Evolutionary conservation across 2,113 vertebrate species (phyloP).

Genomic region (Ellobius talpinus): DNA sequence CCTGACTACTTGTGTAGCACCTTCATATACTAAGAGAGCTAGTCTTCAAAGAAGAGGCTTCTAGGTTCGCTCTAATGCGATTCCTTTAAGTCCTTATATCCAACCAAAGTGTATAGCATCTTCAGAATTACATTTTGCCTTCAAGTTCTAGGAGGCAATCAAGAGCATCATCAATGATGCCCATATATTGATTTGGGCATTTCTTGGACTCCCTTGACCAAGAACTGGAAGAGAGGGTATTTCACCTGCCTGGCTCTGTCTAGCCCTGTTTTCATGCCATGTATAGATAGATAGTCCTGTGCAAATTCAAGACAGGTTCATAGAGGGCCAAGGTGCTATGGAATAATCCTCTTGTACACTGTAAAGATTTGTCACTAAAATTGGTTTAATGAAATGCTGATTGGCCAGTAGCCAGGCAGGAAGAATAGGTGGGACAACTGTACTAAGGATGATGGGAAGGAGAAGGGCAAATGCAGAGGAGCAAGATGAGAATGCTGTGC

Average conservation of each 20-base stretch:
- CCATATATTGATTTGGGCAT: background rate
- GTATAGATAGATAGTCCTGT: too few relatives aligned
- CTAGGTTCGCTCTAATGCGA: too few relatives aligned
- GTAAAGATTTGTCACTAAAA: too few relatives aligned
- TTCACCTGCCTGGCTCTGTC: background rate
- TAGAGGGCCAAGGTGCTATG: too few relatives aligned
- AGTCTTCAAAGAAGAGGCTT: too few relatives aligned
- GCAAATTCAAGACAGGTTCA: background rate
- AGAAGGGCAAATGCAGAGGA: too few relatives aligned
- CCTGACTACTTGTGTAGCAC: background rate
- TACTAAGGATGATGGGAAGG: too few relatives aligned
- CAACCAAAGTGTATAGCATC: background rate
- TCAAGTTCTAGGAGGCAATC: background rate
- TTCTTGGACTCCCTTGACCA: background rate
- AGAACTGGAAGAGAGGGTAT: background rate
- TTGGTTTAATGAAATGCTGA: too few relatives aligned
- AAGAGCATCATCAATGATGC: background rate
- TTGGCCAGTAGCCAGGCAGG: too few relatives aligned
- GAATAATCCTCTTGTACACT: too few relatives aligned
- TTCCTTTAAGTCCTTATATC: background rate
- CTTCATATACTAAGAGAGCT: background rate
- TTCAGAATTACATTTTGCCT: background rate
- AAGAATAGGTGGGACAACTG: too few relatives aligned
- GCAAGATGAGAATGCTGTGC: too few relatives aligned
- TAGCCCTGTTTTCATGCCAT: background rate